Percentiles rank a stretch among this genome's conserved stretches.
These are phyloP conservation scores for Bombylius major DNA, from an alignment of 2,888 invertebrate species.

Conservation along the genomic window DNA sequence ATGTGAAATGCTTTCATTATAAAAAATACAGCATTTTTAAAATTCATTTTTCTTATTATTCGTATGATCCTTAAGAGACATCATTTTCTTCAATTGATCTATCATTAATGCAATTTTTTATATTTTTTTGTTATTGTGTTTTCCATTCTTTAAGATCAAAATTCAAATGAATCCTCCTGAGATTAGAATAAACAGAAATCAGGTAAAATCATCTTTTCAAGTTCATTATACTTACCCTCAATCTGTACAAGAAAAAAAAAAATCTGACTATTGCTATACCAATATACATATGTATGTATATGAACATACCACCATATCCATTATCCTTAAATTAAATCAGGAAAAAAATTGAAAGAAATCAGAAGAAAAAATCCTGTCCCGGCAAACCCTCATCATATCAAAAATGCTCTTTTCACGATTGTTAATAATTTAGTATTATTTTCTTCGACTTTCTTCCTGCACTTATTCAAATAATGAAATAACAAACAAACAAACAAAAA, in stretches of 20 bases:
- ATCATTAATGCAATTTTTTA: constrained; percentile 1
- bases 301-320: neutral
- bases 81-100: neutral
- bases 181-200: neutral
- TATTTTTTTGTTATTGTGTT: neutral
- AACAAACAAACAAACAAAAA: constrained; percentile 3
- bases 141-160: no score
- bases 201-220: neutral
- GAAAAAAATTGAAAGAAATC: neutral
- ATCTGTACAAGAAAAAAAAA: neutral
- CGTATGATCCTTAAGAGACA: neutral
- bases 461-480: constrained; percentile 8
- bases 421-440: neutral
- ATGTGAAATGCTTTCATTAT: no score
- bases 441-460: no score
- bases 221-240: neutral
- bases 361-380: neutral
- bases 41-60: no score
- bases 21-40: no score
- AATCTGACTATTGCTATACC: neutral
- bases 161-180: neutral
- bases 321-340: neutral
- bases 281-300: no score
- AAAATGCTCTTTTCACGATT: neutral
- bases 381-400: constrained; percentile 6